Evolutionary conservation across 1,140 invertebrate genomes (phyloP), one percentile per base, ranked within the genome.

Genomic region (Parapsyche elsis): DNA sequence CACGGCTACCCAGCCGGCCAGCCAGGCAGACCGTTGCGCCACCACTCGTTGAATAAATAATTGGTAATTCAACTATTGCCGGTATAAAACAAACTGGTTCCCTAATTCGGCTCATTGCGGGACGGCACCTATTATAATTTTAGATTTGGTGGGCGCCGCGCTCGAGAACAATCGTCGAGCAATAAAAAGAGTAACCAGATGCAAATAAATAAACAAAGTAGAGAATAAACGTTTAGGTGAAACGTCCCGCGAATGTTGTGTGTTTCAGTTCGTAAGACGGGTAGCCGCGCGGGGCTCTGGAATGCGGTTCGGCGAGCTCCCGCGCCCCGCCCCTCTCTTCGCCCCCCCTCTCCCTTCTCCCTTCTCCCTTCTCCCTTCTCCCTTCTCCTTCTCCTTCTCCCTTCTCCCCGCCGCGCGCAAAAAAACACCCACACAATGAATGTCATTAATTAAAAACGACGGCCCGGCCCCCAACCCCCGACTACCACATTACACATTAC

Each of bases 381-480:
- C 30, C 46, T 16, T 5, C 24, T 5, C 10, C 71, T 2, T 9
- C 38, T 1, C 71, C 38, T 38, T 0, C 26, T 1, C 1, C 24
- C 71, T 7, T n/a, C 71, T 5, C 5, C 21, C 38, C 9, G 71
- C 30, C 71, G 14, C 71, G 71, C 38, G 71, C 38, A 16, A 73
- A 73, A 73, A 73, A 73, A 53, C 71, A 53, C 71, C 46, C 38
- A 53, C 46, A 67, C 24, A 76, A 73, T 73, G 10, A 59, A 76
- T 59, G 74, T 61, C 26, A 76, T 76, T 76, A 59, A 59, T 76
- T 76, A 73, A 45, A 49, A 78, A 78, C 26, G 38, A 21, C 14
- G 10, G 4, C 49, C 49, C 49, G 4, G 10, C 1, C 49, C 30
- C 30, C 30, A 38, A 38, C 30, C 30, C 30, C 30, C 30, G 30